These are phyloP conservation scores for Pelosia muscerda DNA, from an alignment of 2,888 invertebrate genomes.

Conservation along the genomic window DNA sequence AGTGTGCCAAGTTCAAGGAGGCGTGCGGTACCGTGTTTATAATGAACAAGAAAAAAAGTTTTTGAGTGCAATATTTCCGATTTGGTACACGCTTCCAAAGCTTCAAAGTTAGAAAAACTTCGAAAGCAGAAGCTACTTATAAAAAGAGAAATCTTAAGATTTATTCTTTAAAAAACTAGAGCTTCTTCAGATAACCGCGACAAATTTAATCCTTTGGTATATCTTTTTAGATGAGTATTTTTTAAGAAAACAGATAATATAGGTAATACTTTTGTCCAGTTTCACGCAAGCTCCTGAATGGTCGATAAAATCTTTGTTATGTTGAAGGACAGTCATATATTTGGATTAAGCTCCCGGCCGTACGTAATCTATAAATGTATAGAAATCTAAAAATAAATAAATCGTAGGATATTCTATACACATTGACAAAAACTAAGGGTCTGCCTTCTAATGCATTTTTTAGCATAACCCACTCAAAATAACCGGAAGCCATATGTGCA, in stretches of 20 bases:
- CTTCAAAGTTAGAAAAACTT: background rate
- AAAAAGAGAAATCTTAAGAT: background rate
- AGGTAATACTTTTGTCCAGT: slow-evolving; percentile 33
- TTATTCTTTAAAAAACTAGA: slow-evolving; percentile 17
- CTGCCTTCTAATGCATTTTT: slow-evolving; percentile 63
- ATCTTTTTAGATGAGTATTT: slow-evolving; percentile 26
- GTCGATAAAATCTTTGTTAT: slow-evolving; percentile 34
- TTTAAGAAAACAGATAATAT: slow-evolving; percentile 28
- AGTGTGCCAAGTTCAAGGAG: too few relatives aligned
- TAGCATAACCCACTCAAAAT: slow-evolving; percentile 84
- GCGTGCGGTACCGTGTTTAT: too few relatives aligned
- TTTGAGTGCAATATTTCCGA: background rate
- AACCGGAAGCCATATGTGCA: slow-evolving; percentile 85
- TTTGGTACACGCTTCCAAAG: background rate
- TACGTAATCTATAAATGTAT: slow-evolving; percentile 55
- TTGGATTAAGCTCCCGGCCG: slow-evolving; percentile 59
- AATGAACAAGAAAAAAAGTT: background rate
- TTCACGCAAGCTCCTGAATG: slow-evolving; percentile 20
- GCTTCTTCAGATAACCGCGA: slow-evolving; percentile 27
- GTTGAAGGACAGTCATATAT: slow-evolving; percentile 59
- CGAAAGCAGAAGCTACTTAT: background rate
- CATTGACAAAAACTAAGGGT: slow-evolving; percentile 62
- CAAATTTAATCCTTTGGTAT: slow-evolving; percentile 33
- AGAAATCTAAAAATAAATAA: slow-evolving; percentile 55
- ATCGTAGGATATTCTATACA: slow-evolving; percentile 69